These are phyloP conservation scores for Nudaria mundana DNA, from an alignment of 2,888 invertebrate genomes.

Conservation along the genomic window DNA sequence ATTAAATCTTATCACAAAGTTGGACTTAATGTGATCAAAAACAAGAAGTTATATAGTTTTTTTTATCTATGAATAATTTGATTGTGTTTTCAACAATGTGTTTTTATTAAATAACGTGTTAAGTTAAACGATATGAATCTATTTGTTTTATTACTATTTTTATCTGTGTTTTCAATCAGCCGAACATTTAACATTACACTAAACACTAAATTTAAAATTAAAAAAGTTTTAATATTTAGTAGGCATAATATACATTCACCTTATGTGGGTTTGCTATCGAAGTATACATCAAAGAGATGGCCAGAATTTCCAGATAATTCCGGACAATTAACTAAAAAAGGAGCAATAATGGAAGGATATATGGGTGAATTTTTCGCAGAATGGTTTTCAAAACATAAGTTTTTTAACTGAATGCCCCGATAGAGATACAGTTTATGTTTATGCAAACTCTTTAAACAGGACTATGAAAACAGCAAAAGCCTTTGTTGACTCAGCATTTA, in stretches of 20 bases:
- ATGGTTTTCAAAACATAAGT: slow-evolving; percentile 19
- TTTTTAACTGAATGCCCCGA: slow-evolving; percentile 15
- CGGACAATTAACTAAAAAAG: slow-evolving; percentile 17
- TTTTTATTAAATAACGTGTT: too few species aligned
- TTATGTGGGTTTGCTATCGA: not conserved
- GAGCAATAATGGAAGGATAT: slow-evolving; percentile 16
- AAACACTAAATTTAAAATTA: slow-evolving; percentile 11
- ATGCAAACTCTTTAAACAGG: not conserved
- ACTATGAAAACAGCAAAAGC: slow-evolving; percentile 4
- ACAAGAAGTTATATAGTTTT: too few species aligned
- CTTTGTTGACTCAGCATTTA: slow-evolving; percentile 3
- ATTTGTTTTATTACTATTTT: too few species aligned
- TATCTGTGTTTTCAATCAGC: too few species aligned
- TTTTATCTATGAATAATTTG: too few species aligned
- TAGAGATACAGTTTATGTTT: slow-evolving; percentile 10
- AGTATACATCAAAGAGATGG: slow-evolving; percentile 18
- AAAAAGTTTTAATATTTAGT: slow-evolving; percentile 25
- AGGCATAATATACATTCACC: slow-evolving; percentile 22
- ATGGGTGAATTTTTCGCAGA: slow-evolving; percentile 24
- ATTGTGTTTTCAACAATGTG: too few species aligned
- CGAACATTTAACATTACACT: too few species aligned
- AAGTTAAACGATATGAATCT: too few species aligned
- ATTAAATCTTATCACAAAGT: too few species aligned
- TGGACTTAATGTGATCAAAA: too few species aligned
- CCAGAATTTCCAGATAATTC: not conserved